Evolutionary conservation across 2,888 invertebrate species (phyloP).

Genomic region (Spodoptera exigua): DNA sequence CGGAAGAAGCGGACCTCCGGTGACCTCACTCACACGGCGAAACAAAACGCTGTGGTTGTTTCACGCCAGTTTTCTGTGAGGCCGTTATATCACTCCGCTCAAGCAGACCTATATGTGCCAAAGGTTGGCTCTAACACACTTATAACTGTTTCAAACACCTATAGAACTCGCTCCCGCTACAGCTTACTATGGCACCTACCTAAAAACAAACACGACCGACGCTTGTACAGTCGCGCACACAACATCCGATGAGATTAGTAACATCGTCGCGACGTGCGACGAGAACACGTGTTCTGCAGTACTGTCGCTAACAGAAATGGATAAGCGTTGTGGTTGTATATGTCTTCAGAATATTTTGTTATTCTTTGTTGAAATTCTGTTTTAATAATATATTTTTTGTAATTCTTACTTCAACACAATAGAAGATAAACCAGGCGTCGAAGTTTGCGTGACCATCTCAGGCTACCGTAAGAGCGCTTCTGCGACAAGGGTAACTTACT

Average conservation of each 20-base stretch:
- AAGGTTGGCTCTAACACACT: no score
- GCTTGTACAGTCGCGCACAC: slow-evolving; percentile 29
- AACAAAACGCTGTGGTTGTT: no score
- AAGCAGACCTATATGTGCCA: no score
- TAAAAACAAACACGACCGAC: slow-evolving; percentile 19
- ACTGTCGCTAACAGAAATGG: slow-evolving; percentile 23
- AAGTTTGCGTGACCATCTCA: no score
- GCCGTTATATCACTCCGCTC: no score
- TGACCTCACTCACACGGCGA: no score
- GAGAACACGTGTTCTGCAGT: slow-evolving; percentile 34
- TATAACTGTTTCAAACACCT: neutral
- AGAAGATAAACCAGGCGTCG: no score
- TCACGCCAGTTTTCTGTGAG: no score
- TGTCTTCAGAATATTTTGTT: slow-evolving; percentile 9
- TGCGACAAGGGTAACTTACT: no score
- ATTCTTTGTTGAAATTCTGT: neutral
- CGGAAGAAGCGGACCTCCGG: no score
- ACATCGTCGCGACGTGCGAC: slow-evolving; percentile 15
- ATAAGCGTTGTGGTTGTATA: slow-evolving; percentile 8
- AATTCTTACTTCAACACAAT: no score
- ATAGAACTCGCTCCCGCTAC: neutral
- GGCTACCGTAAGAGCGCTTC: no score
- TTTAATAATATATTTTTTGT: neutral
- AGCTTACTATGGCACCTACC: slow-evolving; percentile 12
- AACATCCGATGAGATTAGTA: slow-evolving; percentile 44